phyloP scores from a whole-genome alignment of 2,797 vertebrate species.

The Melanogrammus aeglefinus region DNA sequence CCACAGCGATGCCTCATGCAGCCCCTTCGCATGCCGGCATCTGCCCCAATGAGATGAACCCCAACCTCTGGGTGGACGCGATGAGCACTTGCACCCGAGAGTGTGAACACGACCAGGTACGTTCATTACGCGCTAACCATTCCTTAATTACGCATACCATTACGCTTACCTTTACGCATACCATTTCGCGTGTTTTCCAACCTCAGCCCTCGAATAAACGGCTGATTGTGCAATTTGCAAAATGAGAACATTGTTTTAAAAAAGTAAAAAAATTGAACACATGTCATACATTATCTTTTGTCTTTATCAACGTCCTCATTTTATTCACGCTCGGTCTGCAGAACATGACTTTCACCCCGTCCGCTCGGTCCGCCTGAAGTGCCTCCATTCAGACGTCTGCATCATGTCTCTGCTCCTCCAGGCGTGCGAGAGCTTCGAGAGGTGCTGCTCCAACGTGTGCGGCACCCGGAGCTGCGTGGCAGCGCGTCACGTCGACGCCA shows the following conservation, averaged over 20 bases:
- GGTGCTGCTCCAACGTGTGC: constrained; percentile 96
- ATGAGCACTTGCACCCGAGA: constrained; percentile 96
- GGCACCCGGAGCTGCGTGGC: constrained; percentile 95
- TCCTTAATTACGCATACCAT: no score
- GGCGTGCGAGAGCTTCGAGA: constrained; percentile 96
- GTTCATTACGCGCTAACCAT: constrained; percentile 15
- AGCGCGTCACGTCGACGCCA: constrained; percentile 90
- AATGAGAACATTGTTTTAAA: no score
- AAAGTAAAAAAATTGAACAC: no score
- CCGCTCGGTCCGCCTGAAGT: no score
- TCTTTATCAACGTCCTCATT: no score
- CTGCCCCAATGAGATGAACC: constrained; percentile 98
- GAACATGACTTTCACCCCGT: no score
- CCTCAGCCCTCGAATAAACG: no score
- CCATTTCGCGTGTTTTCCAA: no score
- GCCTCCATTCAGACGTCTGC: background rate
- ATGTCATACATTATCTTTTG: no score
- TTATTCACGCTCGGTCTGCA: no score
- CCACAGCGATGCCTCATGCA: constrained; percentile 69
- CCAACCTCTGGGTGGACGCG: constrained; percentile 98
- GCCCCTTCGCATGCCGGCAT: constrained; percentile 88
- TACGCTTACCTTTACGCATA: no score
- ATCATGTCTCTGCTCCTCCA: constrained; percentile 76
- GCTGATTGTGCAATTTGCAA: no score
- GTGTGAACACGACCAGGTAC: constrained; percentile 90